Conservation (phyloP, 2,797 vertebrate species). For the Darevskia nairensis region DNA sequence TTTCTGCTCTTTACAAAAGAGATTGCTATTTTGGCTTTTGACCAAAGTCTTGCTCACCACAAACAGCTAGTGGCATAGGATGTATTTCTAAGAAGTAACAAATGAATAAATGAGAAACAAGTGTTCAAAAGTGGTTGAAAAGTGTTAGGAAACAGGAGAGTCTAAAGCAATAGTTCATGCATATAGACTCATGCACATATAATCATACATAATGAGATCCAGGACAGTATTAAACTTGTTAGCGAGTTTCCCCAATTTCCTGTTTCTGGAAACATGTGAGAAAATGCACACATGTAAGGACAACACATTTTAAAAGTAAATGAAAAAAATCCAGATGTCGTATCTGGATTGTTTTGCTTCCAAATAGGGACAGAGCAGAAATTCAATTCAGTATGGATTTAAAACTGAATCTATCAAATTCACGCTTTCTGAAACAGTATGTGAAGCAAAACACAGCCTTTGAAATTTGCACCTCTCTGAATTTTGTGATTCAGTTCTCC, state of each 20-base stretch:
- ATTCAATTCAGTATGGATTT: background rate
- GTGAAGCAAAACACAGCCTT: too few relatives aligned
- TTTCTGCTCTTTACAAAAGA: background rate
- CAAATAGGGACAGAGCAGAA: background rate
- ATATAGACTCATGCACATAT: background rate
- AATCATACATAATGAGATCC: background rate
- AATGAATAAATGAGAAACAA: background rate
- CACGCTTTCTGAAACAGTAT: too few relatives aligned
- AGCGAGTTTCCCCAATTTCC: background rate
- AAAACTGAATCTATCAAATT: background rate
- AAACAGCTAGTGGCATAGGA: background rate
- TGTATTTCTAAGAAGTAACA: background rate
- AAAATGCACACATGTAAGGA: background rate
- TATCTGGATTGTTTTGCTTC: background rate
- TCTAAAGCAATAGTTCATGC: background rate
- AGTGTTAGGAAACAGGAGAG: background rate
- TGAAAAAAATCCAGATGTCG: background rate
- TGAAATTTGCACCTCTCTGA: too few relatives aligned
- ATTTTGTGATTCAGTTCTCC: too few relatives aligned
- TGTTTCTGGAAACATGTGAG: background rate
- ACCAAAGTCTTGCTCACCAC: background rate
- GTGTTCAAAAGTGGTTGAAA: background rate
- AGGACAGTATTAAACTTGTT: background rate
- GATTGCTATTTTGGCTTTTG: background rate
- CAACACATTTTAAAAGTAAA: background rate